These are phyloP conservation scores for Cryptomyrus ogoouensis DNA, from an alignment of 2,113 vertebrate genomes.

Conservation along the genomic window DNA sequence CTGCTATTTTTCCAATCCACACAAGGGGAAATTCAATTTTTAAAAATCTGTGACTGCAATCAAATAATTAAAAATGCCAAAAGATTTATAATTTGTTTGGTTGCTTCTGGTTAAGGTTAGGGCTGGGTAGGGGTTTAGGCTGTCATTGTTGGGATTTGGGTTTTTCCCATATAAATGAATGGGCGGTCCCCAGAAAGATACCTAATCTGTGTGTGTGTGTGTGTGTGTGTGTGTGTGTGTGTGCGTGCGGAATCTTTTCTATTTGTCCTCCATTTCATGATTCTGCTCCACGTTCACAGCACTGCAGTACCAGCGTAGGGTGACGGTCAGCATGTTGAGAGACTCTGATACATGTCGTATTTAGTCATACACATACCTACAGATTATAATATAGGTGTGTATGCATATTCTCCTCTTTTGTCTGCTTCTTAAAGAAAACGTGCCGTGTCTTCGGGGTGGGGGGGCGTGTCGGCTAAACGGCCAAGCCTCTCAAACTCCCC, in stretches of 20 bases:
- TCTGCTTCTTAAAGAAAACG: not conserved
- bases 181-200: too few species aligned
- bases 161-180: too few species aligned
- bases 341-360: not conserved
- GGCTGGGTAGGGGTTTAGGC: too few species aligned
- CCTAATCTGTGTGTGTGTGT: not conserved
- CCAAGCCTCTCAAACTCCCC: not conserved
- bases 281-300: not conserved
- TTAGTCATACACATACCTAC: not conserved
- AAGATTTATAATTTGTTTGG: too few species aligned
- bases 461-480: not conserved
- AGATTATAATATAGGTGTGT: not conserved
- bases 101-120: too few species aligned
- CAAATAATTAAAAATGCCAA: too few species aligned
- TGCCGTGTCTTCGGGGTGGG: not conserved
- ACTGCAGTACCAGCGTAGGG: not conserved
- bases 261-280: not conserved
- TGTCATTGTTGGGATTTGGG: too few species aligned
- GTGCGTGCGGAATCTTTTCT: not conserved
- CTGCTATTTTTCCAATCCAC: too few species aligned
- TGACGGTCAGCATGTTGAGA: not conserved
- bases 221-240: not conserved
- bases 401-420: not conserved
- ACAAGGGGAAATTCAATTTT: too few species aligned
- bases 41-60: too few species aligned